phyloP scores from a whole-genome alignment of 2,113 vertebrate species.

The Pelusios castaneus region DNA sequence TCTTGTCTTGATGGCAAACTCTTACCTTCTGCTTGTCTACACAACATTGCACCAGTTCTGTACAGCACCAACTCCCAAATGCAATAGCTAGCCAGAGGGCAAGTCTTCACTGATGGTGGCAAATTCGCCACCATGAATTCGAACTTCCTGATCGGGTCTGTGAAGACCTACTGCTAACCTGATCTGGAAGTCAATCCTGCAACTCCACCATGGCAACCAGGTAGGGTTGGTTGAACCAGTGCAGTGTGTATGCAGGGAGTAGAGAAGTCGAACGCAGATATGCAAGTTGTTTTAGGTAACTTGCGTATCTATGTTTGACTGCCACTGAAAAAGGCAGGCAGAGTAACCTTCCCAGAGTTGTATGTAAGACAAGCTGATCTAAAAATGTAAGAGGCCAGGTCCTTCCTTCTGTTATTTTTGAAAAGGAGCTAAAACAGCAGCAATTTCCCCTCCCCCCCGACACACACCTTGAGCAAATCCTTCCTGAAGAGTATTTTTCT shows the following conservation, averaged over 20 bases:
- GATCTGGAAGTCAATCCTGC: no score
- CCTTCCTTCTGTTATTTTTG: not conserved
- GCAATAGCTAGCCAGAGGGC: not conserved
- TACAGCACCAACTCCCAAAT: not conserved
- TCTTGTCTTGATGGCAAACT: not conserved
- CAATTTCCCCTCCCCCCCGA: not conserved
- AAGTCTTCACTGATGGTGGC: no score
- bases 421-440: not conserved
- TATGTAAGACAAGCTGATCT: not conserved
- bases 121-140: no score
- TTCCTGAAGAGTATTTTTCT: not conserved
- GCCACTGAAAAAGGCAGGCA: no score
- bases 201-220: no score
- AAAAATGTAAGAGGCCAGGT: not conserved
- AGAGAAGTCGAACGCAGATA: no score
- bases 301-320: no score
- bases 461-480: not conserved
- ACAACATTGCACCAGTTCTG: rapidly evolving
- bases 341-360: not conserved
- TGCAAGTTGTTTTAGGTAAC: no score
- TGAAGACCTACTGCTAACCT: no score
- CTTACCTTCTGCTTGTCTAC: not conserved
- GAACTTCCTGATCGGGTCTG: no score
- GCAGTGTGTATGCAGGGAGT: no score
- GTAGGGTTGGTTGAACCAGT: no score